phyloP scores from a whole-genome alignment of 2,888 invertebrate genomes.

The Philaethria dido region DNA sequence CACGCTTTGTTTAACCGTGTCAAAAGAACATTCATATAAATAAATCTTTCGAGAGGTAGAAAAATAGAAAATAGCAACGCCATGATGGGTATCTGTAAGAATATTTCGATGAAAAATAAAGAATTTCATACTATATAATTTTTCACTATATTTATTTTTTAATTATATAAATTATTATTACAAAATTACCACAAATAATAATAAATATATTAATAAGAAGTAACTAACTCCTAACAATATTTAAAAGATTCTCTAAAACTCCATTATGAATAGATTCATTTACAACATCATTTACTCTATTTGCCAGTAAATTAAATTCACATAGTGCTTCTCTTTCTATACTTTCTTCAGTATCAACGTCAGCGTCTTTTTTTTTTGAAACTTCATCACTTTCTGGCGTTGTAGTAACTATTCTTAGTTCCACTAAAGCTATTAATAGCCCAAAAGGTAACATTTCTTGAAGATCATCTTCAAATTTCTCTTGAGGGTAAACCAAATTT shows the following conservation, averaged over 20 bases:
- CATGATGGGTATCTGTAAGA: too few relatives aligned
- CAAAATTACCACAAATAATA: too few relatives aligned
- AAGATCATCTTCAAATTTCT: slow-evolving; percentile 59
- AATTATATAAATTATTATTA: too few relatives aligned
- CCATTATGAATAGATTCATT: slow-evolving; percentile 62
- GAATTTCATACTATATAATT: not conserved
- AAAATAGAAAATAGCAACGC: too few relatives aligned
- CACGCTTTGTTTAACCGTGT: too few relatives aligned
- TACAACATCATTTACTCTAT: slow-evolving; percentile 67
- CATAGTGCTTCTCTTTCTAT: slow-evolving; percentile 1
- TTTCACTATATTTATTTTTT: too few relatives aligned
- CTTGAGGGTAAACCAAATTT: slow-evolving; percentile 55
- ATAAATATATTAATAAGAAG: not conserved
- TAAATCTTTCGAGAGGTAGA: too few relatives aligned
- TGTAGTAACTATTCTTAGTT: slow-evolving; percentile 58
- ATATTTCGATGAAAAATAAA: not conserved
- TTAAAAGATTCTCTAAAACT: slow-evolving; percentile 55
- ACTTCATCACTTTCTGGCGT: slow-evolving; percentile 32
- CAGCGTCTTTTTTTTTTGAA: slow-evolving; percentile 44
- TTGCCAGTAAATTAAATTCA: slow-evolving; percentile 51
- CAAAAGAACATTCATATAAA: too few relatives aligned
- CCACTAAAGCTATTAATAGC: slow-evolving; percentile 62
- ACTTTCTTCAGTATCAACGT: slow-evolving; percentile 44
- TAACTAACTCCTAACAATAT: slow-evolving; percentile 23
- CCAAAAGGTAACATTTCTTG: slow-evolving; percentile 62